These are phyloP conservation scores for Plumapathes pennacea DNA, from an alignment of 92 coral and sea anemone genomes.

Conservation along the genomic window DNA sequence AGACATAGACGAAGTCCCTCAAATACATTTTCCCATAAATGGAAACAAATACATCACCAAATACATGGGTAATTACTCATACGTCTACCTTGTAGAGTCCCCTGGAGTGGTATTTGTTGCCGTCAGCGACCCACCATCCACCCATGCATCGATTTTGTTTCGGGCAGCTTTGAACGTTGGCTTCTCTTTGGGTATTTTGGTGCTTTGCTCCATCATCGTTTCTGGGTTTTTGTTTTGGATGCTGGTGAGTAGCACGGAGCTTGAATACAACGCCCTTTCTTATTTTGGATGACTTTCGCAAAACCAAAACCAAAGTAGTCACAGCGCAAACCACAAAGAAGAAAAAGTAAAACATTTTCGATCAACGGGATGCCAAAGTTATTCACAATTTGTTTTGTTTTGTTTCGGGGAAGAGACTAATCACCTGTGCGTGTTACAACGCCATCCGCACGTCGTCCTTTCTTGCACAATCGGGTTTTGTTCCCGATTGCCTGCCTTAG, in stretches of 20 bases:
- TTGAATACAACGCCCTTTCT: too few relatives aligned
- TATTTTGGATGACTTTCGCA: too few relatives aligned
- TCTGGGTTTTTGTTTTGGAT: constrained; percentile 75
- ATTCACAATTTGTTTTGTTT: too few relatives aligned
- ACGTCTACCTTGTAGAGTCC: constrained; percentile 66
- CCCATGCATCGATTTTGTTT: constrained; percentile 23
- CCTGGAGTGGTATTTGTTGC: constrained; percentile 81
- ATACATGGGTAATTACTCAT: constrained; percentile 52
- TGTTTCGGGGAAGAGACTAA: too few relatives aligned
- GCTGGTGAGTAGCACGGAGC: constrained; percentile 69
- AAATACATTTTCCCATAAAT: constrained; percentile 72
- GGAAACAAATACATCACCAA: constrained; percentile 56
- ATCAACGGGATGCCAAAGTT: too few relatives aligned
- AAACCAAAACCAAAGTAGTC: too few relatives aligned
- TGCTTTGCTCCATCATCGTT: constrained; percentile 43
- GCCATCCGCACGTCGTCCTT: too few relatives aligned
- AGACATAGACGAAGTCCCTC: constrained; percentile 56
- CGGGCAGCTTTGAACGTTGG: constrained; percentile 30
- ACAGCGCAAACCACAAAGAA: too few relatives aligned
- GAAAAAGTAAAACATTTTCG: too few relatives aligned
- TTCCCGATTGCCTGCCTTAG: too few relatives aligned
- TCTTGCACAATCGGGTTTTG: too few relatives aligned
- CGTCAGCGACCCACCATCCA: constrained; percentile 35
- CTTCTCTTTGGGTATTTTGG: constrained; percentile 47
- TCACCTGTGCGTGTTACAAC: too few relatives aligned